Evolutionary conservation across 2,113 vertebrate genomes (phyloP).

Genomic region (Callaeas wilsoni): DNA sequence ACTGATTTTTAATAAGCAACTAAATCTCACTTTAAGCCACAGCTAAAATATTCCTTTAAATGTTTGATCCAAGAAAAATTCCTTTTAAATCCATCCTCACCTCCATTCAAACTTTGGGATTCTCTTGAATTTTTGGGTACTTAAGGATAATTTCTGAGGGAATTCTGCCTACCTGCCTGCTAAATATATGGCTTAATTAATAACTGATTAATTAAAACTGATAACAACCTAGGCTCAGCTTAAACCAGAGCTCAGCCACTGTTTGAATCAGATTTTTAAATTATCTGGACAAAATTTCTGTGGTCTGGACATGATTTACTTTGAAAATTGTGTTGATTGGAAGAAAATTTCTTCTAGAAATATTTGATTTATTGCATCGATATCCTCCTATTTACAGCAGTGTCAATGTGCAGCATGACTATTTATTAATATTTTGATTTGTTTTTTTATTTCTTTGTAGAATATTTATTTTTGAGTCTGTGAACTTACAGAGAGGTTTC

Average conservation of each 20-base stretch:
- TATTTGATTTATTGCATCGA: background rate
- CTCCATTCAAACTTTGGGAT: background rate
- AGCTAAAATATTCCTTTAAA: background rate
- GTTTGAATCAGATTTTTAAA: background rate
- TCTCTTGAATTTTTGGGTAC: background rate
- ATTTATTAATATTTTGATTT: background rate
- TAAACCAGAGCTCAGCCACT: background rate
- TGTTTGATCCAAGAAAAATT: background rate
- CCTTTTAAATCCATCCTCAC: background rate
- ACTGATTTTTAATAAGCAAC: background rate
- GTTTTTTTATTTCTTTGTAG: rapidly evolving
- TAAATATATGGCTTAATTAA: background rate
- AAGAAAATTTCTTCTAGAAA: background rate
- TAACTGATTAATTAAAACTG: background rate
- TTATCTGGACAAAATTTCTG: background rate
- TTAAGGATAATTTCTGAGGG: background rate
- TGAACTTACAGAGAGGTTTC: background rate
- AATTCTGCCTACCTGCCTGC: background rate
- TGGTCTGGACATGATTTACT: background rate
- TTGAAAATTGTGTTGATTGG: background rate
- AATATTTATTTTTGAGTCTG: background rate
- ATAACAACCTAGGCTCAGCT: background rate
- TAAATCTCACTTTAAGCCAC: background rate
- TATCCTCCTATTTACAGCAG: background rate
- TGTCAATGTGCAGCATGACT: background rate